Evolutionary conservation across 2,113 vertebrate species (phyloP).

Genomic region (Ariopsis seemanni): DNA sequence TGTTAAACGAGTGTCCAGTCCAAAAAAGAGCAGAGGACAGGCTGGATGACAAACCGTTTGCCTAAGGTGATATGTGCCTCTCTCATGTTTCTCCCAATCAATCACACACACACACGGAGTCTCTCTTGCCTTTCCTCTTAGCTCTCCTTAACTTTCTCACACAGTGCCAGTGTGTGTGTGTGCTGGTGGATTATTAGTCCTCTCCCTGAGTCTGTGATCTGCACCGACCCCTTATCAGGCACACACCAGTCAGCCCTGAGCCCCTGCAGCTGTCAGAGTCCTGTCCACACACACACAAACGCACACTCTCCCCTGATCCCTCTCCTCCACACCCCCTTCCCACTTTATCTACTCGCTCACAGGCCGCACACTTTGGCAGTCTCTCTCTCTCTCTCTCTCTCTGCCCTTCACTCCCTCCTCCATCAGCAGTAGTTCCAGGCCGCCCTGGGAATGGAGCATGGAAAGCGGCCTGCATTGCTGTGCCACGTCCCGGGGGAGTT

Average conservation of each 20-base stretch:
- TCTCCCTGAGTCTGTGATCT: slow-evolving; percentile 75
- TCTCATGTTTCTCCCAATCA: slow-evolving; percentile 9
- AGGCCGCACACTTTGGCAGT: slow-evolving; percentile 83
- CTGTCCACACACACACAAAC: slow-evolving; percentile 62
- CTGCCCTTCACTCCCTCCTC: slow-evolving; percentile 4
- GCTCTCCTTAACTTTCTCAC: slow-evolving; percentile 37
- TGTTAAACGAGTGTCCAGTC: not conserved
- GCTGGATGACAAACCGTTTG: not conserved
- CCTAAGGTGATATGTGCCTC: slow-evolving; percentile 2
- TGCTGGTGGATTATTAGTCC: slow-evolving; percentile 76
- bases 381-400: slow-evolving; percentile 33
- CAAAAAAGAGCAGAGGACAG: not conserved
- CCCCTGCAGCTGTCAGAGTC: slow-evolving; percentile 80
- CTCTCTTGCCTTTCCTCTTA: slow-evolving; percentile 19
- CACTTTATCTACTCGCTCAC: slow-evolving; percentile 85
- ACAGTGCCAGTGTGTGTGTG: slow-evolving; percentile 11
- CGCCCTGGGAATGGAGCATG: slow-evolving; percentile 66
- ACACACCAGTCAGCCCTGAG: slow-evolving; percentile 80
- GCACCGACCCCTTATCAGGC: slow-evolving; percentile 87
- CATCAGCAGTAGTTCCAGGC: slow-evolving; percentile 36
- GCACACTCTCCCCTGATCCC: slow-evolving; percentile 68
- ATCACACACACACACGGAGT: slow-evolving; percentile 29
- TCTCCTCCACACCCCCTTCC: slow-evolving; percentile 71
- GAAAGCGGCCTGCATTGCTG: slow-evolving; percentile 69
- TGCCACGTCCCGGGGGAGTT: slow-evolving; percentile 77